Percentiles rank a stretch among this genome's conserved stretches.
phyloP scores from a whole-genome alignment of 1,140 invertebrate species.

The Cydia strobilella region DNA sequence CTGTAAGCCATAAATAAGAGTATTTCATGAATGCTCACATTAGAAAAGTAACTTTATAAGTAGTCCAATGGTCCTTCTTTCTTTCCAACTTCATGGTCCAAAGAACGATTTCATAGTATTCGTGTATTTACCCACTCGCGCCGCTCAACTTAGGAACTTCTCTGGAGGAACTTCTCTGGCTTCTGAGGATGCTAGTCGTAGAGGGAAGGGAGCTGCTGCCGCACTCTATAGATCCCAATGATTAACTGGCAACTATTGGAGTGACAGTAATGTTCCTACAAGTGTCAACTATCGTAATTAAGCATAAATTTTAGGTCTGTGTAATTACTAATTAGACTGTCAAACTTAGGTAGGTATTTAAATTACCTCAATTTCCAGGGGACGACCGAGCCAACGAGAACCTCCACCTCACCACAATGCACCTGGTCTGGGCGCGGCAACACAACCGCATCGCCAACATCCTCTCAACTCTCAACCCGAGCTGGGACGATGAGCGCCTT shows the following conservation, averaged over 20 bases:
- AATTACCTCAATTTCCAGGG: constrained; percentile 71
- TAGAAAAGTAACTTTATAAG: no score
- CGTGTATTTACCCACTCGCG: constrained; percentile 82
- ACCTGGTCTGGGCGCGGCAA: constrained; percentile 88
- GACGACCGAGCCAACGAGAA: constrained; percentile 91
- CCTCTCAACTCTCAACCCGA: constrained; percentile 85
- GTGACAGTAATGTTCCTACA: neutral
- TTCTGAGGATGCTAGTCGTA: constrained; percentile 81
- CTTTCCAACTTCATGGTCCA: no score
- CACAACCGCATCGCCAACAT: constrained; percentile 89
- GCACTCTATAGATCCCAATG: constrained; percentile 84
- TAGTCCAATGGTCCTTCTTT: no score
- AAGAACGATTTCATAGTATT: constrained; percentile 91
- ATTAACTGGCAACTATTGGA: constrained; percentile 51
- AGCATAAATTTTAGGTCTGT: no score
- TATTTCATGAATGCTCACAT: no score
- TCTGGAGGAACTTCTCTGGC: constrained; percentile 81
- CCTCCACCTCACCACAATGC: constrained; percentile 90
- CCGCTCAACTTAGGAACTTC: constrained; percentile 80
- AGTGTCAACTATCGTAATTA: neutral
- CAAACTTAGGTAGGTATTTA: no score
- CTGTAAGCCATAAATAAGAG: no score
- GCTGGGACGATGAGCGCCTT: constrained; percentile 90
- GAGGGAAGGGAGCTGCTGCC: constrained; percentile 86
- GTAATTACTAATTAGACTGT: no score